A percentile compares a stretch with the other conserved stretches of the same genome.
phyloP scores from a whole-genome alignment of 1,140 invertebrate genomes.

The Aphidius ervi region DNA sequence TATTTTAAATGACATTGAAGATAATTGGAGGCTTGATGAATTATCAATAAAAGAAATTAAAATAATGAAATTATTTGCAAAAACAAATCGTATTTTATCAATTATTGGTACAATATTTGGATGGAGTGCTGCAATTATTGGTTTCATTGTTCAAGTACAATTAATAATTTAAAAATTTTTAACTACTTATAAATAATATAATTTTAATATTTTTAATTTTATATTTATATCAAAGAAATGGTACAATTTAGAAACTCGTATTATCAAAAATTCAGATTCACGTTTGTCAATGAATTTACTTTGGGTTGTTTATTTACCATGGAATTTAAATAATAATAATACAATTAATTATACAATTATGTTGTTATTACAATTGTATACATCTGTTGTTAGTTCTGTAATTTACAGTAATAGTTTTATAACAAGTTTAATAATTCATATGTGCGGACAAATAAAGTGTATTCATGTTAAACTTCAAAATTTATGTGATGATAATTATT shows the following conservation, averaged over 20 bases:
- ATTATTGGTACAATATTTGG: conserved; percentile 4
- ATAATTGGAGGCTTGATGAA: conserved; percentile 21
- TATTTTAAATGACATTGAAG: conserved; percentile 18
- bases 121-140: conserved; percentile 3
- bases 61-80: conserved; percentile 16
- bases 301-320: conserved; percentile 22
- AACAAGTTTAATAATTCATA: conserved; percentile 23
- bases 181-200: neutral
- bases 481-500: conserved; percentile 2
- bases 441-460: conserved; percentile 24
- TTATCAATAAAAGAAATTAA: conserved; percentile 5
- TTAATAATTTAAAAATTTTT: neutral
- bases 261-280: conserved; percentile 3
- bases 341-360: conserved; percentile 9
- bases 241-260: conserved; percentile 6
- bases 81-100: conserved; percentile 14
- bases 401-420: conserved; percentile 26
- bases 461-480: conserved; percentile 11
- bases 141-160: neutral
- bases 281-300: conserved; percentile 17
- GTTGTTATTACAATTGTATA: conserved; percentile 16
- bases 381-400: conserved; percentile 14
- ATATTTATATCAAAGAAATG: neutral
- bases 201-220: neutral
- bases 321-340: conserved; percentile 13